Evolutionary conservation across 1,140 invertebrate genomes (phyloP).

Genomic region (Dendrolimus kikuchii): DNA sequence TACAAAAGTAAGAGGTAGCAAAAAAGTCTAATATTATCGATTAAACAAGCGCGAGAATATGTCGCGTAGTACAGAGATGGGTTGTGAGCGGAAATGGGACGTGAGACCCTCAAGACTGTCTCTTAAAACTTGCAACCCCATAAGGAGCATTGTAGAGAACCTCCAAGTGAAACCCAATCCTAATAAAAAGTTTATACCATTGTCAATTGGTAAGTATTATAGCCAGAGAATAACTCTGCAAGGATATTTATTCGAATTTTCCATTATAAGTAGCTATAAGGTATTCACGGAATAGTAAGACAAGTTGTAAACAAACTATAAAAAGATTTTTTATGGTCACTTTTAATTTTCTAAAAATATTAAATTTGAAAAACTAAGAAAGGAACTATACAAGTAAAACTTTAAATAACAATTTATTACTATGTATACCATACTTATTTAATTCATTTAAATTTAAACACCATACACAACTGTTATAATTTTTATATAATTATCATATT

Average conservation of each 20-base stretch:
- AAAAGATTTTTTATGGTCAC: conserved; percentile 1
- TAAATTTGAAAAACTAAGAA: neutral
- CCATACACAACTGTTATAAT: too few species aligned
- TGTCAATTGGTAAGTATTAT: conserved; percentile 90
- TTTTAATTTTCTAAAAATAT: conserved; percentile 2
- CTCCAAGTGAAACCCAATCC: conserved; percentile 94
- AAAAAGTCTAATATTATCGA: conserved; percentile 4
- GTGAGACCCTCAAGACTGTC: conserved; percentile 86
- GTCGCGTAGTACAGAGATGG: conserved; percentile 44
- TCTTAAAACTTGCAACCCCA: conserved; percentile 93
- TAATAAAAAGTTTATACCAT: conserved; percentile 91
- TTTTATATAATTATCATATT: too few species aligned
- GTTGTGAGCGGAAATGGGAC: conserved; percentile 74
- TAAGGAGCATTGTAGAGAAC: conserved; percentile 92
- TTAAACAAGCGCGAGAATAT: conserved; percentile 19
- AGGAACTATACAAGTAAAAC: too few species aligned
- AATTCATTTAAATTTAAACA: too few species aligned
- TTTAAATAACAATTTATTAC: too few species aligned
- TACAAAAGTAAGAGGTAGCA: conserved; percentile 2
- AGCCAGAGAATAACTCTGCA: neutral
- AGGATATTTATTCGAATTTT: neutral
- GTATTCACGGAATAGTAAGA: too few species aligned
- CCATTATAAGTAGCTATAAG: neutral
- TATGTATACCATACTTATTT: too few species aligned
- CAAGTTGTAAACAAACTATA: neutral